phyloP scores from a whole-genome alignment of 2,797 vertebrate genomes.

The Gallirallus australis region DNA sequence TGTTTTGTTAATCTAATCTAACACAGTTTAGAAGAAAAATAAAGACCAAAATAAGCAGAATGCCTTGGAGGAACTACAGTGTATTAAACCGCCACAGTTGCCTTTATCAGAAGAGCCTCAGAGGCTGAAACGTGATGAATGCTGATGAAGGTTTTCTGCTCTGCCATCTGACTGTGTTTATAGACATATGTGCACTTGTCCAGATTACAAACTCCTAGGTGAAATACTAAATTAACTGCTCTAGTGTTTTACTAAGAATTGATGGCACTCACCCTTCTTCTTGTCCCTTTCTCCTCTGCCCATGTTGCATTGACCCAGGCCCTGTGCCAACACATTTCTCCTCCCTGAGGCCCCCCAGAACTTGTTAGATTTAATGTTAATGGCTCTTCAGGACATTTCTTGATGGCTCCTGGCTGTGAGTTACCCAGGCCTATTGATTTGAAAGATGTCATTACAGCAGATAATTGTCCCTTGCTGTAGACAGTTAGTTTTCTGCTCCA shows the following conservation, averaged over 20 bases:
- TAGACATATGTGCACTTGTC: not conserved
- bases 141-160: constrained; percentile 9
- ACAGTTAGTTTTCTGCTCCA: not conserved
- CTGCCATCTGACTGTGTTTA: not conserved
- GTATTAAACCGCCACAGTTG: not conserved
- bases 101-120: constrained; percentile 8
- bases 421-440: not conserved
- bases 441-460: not conserved
- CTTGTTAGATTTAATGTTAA: not conserved
- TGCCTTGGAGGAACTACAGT: not conserved
- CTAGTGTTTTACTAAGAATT: not conserved
- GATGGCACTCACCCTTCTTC: not conserved
- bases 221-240: not conserved
- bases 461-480: not conserved
- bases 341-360: not conserved
- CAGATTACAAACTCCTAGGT: not conserved
- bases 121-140: not conserved
- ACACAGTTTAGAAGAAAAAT: not conserved
- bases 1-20: not conserved
- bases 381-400: not conserved
- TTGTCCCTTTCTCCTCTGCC: not conserved
- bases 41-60: not conserved
- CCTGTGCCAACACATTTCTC: not conserved
- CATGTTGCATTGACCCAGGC: not conserved
- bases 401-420: not conserved